These are phyloP conservation scores for Teleopsis dalmanni DNA, from an alignment of 1,140 invertebrate genomes.

Conservation along the genomic window DNA sequence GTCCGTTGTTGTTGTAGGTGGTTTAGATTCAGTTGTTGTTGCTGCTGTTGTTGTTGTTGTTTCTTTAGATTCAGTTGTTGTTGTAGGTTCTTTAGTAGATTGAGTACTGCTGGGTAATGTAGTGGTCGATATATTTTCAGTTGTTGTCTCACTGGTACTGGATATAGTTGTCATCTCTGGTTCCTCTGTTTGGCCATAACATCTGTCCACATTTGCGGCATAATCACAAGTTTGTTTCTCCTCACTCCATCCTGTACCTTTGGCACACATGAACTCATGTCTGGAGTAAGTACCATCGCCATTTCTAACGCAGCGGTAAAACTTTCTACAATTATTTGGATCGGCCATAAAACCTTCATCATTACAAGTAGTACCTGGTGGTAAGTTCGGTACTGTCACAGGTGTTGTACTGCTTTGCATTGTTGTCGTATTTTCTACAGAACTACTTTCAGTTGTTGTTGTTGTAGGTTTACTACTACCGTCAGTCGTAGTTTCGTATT, in stretches of 20 bases:
- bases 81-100: slow-evolving; percentile 2
- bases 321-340: slow-evolving; percentile 51
- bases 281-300: slow-evolving; percentile 41
- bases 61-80: slow-evolving; percentile 1
- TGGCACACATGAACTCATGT: slow-evolving; percentile 42
- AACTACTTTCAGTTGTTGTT: slow-evolving; percentile 12
- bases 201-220: slow-evolving; percentile 18
- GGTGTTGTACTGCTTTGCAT: slow-evolving; percentile 21
- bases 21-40: slow-evolving; percentile 24
- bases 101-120: slow-evolving; percentile 12
- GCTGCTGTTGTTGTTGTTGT: slow-evolving; percentile 12
- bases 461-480: slow-evolving; percentile 9
- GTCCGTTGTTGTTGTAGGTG: not conserved
- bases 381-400: slow-evolving; percentile 22
- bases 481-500: slow-evolving; percentile 18
- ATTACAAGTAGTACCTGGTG: slow-evolving; percentile 37
- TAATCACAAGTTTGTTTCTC: slow-evolving; percentile 41
- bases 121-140: slow-evolving; percentile 12
- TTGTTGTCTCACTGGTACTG: slow-evolving; percentile 16
- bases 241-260: slow-evolving; percentile 46
- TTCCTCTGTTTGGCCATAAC: slow-evolving; percentile 16
- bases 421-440: slow-evolving; percentile 19
- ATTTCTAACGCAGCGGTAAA: slow-evolving; percentile 49
- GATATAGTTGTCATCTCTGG: slow-evolving; percentile 16
- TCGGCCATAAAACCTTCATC: slow-evolving; percentile 60